These are phyloP conservation scores for Dipodomys merriami DNA, from an alignment of 2,113 vertebrate genomes.

Conservation along the genomic window DNA sequence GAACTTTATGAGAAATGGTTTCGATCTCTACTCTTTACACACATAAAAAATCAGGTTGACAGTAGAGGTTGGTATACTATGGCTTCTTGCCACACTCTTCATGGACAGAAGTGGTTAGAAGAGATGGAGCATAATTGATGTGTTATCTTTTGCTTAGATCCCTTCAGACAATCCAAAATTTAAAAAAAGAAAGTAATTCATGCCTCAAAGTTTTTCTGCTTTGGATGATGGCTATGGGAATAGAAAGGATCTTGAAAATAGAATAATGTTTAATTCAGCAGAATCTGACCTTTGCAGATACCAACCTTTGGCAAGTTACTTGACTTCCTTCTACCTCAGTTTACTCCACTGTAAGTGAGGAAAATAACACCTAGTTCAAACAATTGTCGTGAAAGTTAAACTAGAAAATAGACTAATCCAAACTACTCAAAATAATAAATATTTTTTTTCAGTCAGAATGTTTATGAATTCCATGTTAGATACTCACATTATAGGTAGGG, in stretches of 20 bases:
- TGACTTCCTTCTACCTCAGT: not conserved
- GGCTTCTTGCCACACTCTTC: not conserved
- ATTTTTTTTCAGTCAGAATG: not conserved
- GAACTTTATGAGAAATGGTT: not conserved
- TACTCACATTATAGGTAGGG: not conserved
- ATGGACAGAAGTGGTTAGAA: not conserved
- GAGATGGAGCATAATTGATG: not conserved
- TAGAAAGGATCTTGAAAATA: not conserved
- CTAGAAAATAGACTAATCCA: not conserved
- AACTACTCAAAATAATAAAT: not conserved
- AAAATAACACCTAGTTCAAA: not conserved
- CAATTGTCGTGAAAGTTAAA: not conserved
- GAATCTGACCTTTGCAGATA: not conserved
- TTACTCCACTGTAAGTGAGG: not conserved
- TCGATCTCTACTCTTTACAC: not conserved
- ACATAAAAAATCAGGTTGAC: not conserved
- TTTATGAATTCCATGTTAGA: not conserved
- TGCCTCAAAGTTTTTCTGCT: not conserved
- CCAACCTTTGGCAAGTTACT: not conserved
- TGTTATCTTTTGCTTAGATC: not conserved
- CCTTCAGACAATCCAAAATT: not conserved
- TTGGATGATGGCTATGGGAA: not conserved
- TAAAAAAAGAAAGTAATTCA: not conserved
- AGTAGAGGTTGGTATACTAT: fast-evolving
- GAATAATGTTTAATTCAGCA: not conserved